Percentiles rank a stretch among this genome's conserved stretches.
phyloP scores from a whole-genome alignment of 2,797 vertebrate genomes.

The Triplophysa bombifrons region DNA sequence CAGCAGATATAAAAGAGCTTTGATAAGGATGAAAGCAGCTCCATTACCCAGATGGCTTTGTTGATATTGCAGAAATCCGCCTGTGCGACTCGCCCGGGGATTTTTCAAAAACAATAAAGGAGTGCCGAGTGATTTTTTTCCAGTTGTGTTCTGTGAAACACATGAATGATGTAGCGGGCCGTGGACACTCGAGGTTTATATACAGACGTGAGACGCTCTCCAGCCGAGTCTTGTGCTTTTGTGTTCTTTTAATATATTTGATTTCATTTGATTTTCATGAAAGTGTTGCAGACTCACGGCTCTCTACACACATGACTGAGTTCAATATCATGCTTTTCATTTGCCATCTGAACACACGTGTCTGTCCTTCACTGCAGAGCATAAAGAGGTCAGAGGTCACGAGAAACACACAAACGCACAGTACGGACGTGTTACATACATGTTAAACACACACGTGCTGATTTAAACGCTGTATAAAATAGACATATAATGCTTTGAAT shows the following conservation, averaged over 20 bases:
- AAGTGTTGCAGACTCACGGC: slow-evolving; percentile 1
- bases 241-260: slow-evolving; percentile 17
- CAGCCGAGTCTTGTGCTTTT: slow-evolving; percentile 32
- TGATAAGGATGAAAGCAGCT: slow-evolving; percentile 64
- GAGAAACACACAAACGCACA: too few species aligned
- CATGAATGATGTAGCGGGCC: slow-evolving; percentile 39
- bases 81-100: slow-evolving; percentile 13
- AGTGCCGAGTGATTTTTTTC: slow-evolving; percentile 5
- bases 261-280: slow-evolving; percentile 22
- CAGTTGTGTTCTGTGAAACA: slow-evolving; percentile 42
- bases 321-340: neutral
- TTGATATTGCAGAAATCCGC: slow-evolving; percentile 61
- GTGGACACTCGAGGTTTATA: slow-evolving; percentile 36
- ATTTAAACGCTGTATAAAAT: too few species aligned
- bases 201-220: slow-evolving; percentile 46
- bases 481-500: too few species aligned
- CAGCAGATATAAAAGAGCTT: slow-evolving; percentile 59
- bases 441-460: too few species aligned
- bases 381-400: too few species aligned
- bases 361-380: too few species aligned
- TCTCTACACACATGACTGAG: neutral
- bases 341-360: too few species aligned
- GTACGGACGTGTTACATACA: too few species aligned
- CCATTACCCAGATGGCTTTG: slow-evolving; percentile 65
- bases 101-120: slow-evolving; percentile 50